These are phyloP conservation scores for Neolamprologus hecqui DNA, from an alignment of 2,113 vertebrate genomes.

Conservation along the genomic window DNA sequence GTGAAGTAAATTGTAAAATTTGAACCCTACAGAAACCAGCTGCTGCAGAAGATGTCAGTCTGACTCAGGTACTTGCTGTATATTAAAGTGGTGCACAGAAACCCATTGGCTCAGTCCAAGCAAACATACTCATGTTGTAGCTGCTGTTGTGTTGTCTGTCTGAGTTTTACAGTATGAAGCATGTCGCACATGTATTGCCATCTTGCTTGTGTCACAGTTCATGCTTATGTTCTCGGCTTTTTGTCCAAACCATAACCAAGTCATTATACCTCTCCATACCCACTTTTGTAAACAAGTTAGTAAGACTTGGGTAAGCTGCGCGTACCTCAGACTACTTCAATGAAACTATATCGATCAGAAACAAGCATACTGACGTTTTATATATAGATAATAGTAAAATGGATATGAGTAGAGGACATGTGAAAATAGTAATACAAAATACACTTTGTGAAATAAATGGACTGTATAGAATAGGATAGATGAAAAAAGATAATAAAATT, in stretches of 20 bases:
- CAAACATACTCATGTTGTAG: conserved; percentile 30
- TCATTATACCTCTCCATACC: neutral
- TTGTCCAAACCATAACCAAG: neutral
- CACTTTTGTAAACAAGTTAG: neutral
- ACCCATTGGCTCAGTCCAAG: conserved; percentile 32
- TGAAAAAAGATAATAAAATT: neutral
- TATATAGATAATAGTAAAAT: neutral
- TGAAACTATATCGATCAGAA: neutral
- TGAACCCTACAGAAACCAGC: conserved; percentile 75
- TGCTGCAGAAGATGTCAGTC: conserved; percentile 76
- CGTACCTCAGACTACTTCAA: neutral
- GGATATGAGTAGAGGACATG: neutral
- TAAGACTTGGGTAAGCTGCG: neutral
- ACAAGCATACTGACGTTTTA: neutral
- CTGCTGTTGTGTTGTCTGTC: conserved; percentile 48
- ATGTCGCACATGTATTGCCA: conserved; percentile 33
- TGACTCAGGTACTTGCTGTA: conserved; percentile 72
- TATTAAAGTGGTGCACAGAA: conserved; percentile 42
- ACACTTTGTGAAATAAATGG: neutral
- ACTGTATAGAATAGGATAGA: neutral
- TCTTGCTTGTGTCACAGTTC: conserved; percentile 15
- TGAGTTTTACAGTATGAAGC: conserved; percentile 17
- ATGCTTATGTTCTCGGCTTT: neutral
- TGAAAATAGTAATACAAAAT: neutral
- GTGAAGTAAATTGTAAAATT: conserved; percentile 71